phyloP scores from a whole-genome alignment of 2,797 vertebrate genomes.

The Orientallactaga sibirica region DNA sequence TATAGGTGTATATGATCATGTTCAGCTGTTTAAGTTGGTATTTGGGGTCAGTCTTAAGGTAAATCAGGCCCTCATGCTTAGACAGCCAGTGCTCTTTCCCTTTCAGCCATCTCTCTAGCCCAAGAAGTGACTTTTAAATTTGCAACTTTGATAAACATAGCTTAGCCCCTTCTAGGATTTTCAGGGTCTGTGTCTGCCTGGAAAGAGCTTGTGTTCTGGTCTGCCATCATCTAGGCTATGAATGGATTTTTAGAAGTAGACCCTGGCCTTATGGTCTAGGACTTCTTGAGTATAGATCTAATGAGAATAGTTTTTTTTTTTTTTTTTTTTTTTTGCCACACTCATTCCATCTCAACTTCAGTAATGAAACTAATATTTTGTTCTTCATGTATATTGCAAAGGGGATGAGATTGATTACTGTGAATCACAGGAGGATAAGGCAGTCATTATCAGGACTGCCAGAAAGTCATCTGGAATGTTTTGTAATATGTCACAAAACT shows the following conservation, averaged over 20 bases:
- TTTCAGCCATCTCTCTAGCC: too few species aligned
- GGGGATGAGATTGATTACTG: background rate
- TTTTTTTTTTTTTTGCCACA: conserved; percentile 20
- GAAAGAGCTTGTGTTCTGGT: background rate
- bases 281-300: background rate
- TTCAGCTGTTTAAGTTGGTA: too few species aligned
- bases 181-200: background rate
- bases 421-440: conserved; percentile 49
- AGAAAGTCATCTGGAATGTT: conserved; percentile 67
- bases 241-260: background rate
- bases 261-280: background rate
- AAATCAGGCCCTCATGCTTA: too few species aligned
- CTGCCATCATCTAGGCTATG: background rate
- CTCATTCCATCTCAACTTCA: background rate
- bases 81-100: too few species aligned
- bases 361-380: conserved; percentile 16
- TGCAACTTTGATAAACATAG: too few species aligned
- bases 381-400: background rate
- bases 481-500: conserved; percentile 46
- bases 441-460: conserved; percentile 25
- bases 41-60: too few species aligned
- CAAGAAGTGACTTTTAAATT: too few species aligned
- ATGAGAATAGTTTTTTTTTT: background rate
- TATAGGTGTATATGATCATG: too few species aligned
- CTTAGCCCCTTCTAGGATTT: background rate